Base-by-base conservation (phyloP, 2,797 vertebrate species). In the Silurus lanzhouensis region DNA sequence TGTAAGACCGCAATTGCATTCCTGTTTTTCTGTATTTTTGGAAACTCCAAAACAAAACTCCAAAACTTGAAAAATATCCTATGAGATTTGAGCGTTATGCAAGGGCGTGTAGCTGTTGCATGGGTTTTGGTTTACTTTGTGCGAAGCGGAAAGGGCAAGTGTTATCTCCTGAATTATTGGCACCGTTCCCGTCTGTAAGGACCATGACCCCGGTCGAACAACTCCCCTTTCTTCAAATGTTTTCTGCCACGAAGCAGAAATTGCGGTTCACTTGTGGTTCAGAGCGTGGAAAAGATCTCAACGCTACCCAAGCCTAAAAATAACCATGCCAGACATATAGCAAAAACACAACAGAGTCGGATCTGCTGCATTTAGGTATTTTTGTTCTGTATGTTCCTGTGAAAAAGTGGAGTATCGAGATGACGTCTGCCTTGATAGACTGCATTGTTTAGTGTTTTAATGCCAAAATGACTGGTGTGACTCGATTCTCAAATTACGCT, bases 141-240 rank as follows among this genome's bases (percentile, higher is more conserved):
- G 90, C 86, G 90, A 90, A 85, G 72, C 88, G 92, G 91, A 92
- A 88, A 91, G 90, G 90, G 92, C 88, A 88, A 83, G 86, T 91
- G 93, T 88, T 27, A 93, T 94, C 91, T 82, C 90, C 89, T 88
- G 68, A 67, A 93, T 91, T 91, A 90, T 91, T 93, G 92, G 93
- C 93, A 89, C 90, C 87, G 90, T 92, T 93, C 93, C 92, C 81
- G 63, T 85, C 68, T 31, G 17, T 13, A 90, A 84, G 92, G 88
- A 91, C 90, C 90, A 86, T 78, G 88, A 88, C 89, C 89, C 90
- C 38, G 90, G 90, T 91, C 91, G 88, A 90, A 93, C 48, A 90
- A 87, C 91, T 86, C 89, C 84, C 84, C 86, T 90, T 93, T 93
- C 92, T 92, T 88, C 89, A 82, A 89, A 76, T 27, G 20, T 83